A percentile compares a stretch with the other conserved stretches of the same genome.
Conservation (phyloP, 2,797 vertebrate genomes). For the Falco biarmicus region DNA sequence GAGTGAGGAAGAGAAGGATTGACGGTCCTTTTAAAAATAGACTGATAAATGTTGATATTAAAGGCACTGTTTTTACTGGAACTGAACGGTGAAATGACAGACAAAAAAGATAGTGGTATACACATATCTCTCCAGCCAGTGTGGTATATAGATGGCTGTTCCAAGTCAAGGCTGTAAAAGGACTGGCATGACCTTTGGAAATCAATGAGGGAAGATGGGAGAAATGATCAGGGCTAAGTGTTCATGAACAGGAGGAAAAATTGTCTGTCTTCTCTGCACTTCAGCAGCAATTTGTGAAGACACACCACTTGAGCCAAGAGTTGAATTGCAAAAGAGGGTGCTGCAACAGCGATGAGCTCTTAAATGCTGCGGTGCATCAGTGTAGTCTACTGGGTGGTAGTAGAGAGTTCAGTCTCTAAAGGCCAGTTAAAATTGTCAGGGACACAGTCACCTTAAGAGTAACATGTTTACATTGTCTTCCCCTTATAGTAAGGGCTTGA, state of each 20-base stretch:
- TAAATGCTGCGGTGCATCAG: background rate
- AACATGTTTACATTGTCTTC: background rate
- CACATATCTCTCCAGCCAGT: background rate
- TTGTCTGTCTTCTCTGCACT: background rate
- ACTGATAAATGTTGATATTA: conserved; percentile 24
- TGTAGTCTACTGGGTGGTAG: background rate
- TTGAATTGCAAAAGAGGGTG: background rate
- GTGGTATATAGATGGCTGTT: background rate
- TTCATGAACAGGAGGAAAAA: background rate
- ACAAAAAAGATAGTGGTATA: background rate
- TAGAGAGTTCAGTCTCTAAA: background rate
- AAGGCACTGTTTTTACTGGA: conserved; percentile 40
- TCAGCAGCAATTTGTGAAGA: background rate
- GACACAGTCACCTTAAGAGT: background rate
- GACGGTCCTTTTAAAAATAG: conserved; percentile 44
- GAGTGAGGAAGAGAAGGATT: conserved; percentile 18
- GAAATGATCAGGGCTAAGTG: background rate
- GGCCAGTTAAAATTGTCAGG: background rate
- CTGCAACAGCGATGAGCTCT: background rate
- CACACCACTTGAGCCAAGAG: background rate
- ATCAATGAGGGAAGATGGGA: background rate
- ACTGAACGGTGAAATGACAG: background rate
- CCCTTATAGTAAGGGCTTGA: background rate
- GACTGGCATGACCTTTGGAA: background rate
- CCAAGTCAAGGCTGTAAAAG: conserved; percentile 8